A percentile compares a stretch with the other conserved stretches of the same genome.
Conservation (phyloP, 1,140 invertebrate genomes). For the Drosophila takahashii region DNA sequence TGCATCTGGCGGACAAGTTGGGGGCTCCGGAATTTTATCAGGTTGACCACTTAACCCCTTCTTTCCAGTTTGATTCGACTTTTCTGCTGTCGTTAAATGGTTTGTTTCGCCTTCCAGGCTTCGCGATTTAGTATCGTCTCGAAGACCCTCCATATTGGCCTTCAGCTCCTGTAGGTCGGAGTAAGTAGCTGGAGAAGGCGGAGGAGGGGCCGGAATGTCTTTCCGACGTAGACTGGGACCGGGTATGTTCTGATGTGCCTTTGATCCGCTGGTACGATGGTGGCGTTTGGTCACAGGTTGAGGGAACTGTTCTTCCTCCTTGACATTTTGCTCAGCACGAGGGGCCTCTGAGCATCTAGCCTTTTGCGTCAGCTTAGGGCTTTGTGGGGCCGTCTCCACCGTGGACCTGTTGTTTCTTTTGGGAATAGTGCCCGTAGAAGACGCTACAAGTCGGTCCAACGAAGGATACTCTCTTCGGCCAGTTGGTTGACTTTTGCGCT, state of each 20-base stretch:
- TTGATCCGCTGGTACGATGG: slow-evolving; percentile 53
- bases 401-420: slow-evolving; percentile 38
- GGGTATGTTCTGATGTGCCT: slow-evolving; percentile 29
- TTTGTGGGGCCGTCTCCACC: slow-evolving; percentile 8
- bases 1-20: neutral
- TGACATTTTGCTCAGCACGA: slow-evolving; percentile 4
- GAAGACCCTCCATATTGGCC: slow-evolving; percentile 71
- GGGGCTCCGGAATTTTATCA: neutral
- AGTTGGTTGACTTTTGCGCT: slow-evolving; percentile 28
- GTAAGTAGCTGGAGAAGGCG: slow-evolving; percentile 78
- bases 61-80: no score
- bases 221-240: slow-evolving; percentile 54
- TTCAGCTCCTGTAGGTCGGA: slow-evolving; percentile 77
- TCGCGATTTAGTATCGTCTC: slow-evolving; percentile 72
- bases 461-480: slow-evolving; percentile 72
- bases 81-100: slow-evolving; percentile 23
- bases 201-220: slow-evolving; percentile 76
- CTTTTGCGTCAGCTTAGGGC: slow-evolving; percentile 25
- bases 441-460: slow-evolving; percentile 67
- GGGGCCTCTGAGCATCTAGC: slow-evolving; percentile 6
- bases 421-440: slow-evolving; percentile 75
- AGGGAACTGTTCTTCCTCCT: slow-evolving; percentile 24
- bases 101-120: slow-evolving; percentile 59
- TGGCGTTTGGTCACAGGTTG: slow-evolving; percentile 41
- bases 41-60: neutral